A percentile compares a stretch with the other conserved stretches of the same genome.
phyloP scores from a whole-genome alignment of 2,113 vertebrate genomes.

The Noturus placidus region DNA sequence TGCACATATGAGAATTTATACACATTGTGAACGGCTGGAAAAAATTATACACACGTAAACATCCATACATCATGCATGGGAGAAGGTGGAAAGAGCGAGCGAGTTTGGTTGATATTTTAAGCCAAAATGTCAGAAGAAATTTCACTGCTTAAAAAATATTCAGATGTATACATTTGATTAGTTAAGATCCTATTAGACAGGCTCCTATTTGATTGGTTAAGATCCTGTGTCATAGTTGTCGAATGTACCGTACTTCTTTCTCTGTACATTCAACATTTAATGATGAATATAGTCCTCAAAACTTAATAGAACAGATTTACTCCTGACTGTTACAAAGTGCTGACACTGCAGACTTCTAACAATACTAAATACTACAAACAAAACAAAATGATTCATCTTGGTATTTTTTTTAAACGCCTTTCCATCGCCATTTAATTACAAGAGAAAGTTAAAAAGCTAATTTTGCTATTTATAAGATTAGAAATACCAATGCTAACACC shows the following conservation, averaged over 20 bases:
- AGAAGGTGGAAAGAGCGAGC: not conserved
- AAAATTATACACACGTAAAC: not conserved
- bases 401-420: not conserved
- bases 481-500: not conserved
- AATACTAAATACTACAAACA: too few relatives aligned
- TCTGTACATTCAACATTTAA: not conserved
- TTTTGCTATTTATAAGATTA: not conserved
- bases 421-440: not conserved
- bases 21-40: not conserved
- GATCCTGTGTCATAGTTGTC: not conserved
- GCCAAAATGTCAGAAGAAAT: not conserved
- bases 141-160: not conserved
- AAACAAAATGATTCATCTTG: too few relatives aligned
- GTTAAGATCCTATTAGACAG: not conserved
- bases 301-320: not conserved
- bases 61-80: slow-evolving; percentile 6
- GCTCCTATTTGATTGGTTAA: not conserved
- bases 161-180: not conserved
- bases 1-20: not conserved
- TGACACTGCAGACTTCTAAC: not conserved
- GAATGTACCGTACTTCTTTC: not conserved
- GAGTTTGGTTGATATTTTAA: not conserved
- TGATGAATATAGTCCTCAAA: not conserved
- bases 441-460: not conserved
- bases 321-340: not conserved